phyloP scores from a whole-genome alignment of 2,113 vertebrate genomes.

The Phalacrocorax aristotelis region DNA sequence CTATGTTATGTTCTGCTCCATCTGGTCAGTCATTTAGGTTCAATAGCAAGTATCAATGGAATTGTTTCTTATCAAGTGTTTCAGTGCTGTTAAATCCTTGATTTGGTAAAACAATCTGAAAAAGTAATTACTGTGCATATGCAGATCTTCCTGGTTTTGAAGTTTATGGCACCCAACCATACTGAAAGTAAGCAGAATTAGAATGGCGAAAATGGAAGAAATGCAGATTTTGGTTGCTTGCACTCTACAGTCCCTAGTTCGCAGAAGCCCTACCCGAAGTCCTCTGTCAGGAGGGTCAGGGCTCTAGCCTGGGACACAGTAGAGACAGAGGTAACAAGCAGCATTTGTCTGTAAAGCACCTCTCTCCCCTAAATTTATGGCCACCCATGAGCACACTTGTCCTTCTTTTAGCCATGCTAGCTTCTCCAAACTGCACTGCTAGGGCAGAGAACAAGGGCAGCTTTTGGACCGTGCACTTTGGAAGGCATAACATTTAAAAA shows the following conservation, averaged over 20 bases:
- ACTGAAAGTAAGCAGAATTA: conserved; percentile 25
- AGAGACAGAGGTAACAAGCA: background rate
- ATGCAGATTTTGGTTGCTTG: background rate
- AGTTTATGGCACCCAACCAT: conserved; percentile 38
- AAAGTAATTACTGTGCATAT: conserved; percentile 31
- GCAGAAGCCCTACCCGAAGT: background rate
- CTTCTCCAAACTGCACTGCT: background rate
- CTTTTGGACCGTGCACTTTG: background rate
- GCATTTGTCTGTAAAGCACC: background rate
- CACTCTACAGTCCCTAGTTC: background rate
- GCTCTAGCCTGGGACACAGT: background rate
- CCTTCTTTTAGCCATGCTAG: background rate
- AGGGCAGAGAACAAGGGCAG: background rate
- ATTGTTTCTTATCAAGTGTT: conserved; percentile 56
- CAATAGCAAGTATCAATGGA: conserved; percentile 57
- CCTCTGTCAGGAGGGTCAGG: background rate
- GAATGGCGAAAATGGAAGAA: background rate
- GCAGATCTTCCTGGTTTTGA: conserved; percentile 2
- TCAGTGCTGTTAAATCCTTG: conserved; percentile 32
- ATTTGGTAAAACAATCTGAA: conserved; percentile 49
- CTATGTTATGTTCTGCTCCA: conserved; percentile 57
- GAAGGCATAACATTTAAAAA: background rate
- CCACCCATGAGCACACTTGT: background rate
- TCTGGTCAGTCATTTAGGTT: conserved; percentile 59
- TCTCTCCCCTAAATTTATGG: background rate